Percentiles rank a stretch among this genome's conserved stretches.
Conservation (phyloP, 2,888 invertebrate species). For the Melieria picta region DNA sequence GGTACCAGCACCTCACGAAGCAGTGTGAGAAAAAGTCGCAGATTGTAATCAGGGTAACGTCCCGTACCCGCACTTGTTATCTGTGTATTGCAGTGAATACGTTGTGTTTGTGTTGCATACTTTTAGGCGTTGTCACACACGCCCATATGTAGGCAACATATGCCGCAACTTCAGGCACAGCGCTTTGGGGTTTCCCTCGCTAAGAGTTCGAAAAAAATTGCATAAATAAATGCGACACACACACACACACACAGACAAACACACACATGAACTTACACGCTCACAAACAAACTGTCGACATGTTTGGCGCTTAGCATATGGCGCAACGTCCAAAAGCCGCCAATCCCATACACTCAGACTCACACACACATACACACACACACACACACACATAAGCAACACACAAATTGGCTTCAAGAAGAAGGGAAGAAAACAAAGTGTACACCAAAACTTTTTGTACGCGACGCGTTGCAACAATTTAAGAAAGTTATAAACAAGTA, state of each 20-base stretch:
- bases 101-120: too few relatives aligned
- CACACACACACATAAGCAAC: slow-evolving; percentile 10
- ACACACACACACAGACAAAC: slow-evolving; percentile 18
- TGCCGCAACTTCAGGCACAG: too few relatives aligned
- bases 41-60: too few relatives aligned
- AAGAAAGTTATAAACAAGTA: slow-evolving; percentile 37
- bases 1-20: too few relatives aligned
- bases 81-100: too few relatives aligned
- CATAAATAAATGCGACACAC: not conserved
- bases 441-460: slow-evolving; percentile 6
- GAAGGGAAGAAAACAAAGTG: not conserved
- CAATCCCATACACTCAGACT: slow-evolving; percentile 15
- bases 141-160: too few relatives aligned
- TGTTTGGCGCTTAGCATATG: slow-evolving; percentile 12
- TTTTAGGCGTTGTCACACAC: too few relatives aligned
- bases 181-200: too few relatives aligned
- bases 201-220: too few relatives aligned
- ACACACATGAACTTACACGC: slow-evolving; percentile 31
- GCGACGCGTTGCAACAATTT: slow-evolving; percentile 15
- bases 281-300: slow-evolving; percentile 33
- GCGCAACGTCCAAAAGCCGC: slow-evolving; percentile 16
- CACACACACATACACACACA: slow-evolving; percentile 7
- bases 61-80: too few relatives aligned
- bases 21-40: too few relatives aligned
- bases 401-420: not conserved